Percentiles rank a stretch among this genome's conserved stretches.
These are phyloP conservation scores for Augiades crinisus DNA, from an alignment of 2,888 invertebrate genomes.

Conservation along the genomic window DNA sequence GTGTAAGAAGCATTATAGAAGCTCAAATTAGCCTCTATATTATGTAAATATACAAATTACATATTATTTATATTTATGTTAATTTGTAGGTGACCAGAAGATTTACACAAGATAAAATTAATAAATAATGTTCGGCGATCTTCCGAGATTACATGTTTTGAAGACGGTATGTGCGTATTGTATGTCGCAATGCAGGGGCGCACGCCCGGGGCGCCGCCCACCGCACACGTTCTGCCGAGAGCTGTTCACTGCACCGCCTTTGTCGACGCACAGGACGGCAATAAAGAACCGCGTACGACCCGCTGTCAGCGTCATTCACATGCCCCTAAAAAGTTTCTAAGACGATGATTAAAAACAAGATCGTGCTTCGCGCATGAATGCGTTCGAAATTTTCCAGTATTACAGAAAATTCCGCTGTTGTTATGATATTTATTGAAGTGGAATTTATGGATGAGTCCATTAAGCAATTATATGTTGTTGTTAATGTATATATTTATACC, in stretches of 20 bases:
- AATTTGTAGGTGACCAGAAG: too few relatives aligned
- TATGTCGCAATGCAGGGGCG: constrained; percentile 68
- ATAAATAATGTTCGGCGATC: too few relatives aligned
- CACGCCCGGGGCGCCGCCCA: constrained; percentile 44
- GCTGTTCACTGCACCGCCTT: constrained; percentile 25
- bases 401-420: not conserved
- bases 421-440: not conserved
- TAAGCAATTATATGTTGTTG: not conserved
- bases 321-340: constrained; percentile 18
- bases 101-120: too few relatives aligned
- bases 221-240: constrained; percentile 32
- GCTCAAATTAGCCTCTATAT: too few relatives aligned
- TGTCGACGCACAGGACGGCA: constrained; percentile 14
- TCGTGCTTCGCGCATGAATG: not conserved
- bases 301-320: constrained; percentile 3
- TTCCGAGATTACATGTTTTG: not conserved
- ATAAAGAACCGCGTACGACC: not conserved
- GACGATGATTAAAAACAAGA: constrained; percentile 17
- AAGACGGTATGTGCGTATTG: constrained; percentile 32
- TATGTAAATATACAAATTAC: too few relatives aligned
- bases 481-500: too few relatives aligned
- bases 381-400: not conserved
- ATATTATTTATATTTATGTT: too few relatives aligned
- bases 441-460: not conserved
- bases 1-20: too few relatives aligned